Conservation (phyloP, 2,113 vertebrate species). For the Crypturellus undulatus region DNA sequence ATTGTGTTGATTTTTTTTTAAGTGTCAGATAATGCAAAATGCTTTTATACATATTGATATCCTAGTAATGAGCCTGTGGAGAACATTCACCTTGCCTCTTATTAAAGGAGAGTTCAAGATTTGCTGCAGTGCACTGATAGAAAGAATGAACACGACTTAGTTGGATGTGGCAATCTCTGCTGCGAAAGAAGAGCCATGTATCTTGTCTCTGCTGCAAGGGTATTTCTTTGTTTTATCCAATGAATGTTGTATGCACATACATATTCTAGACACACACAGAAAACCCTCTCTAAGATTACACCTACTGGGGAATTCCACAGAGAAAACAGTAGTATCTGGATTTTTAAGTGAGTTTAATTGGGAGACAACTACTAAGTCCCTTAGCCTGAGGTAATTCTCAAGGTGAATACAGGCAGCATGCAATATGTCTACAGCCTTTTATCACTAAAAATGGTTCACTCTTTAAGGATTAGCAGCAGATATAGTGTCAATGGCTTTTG, state of each 20-base stretch:
- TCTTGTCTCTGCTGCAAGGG: not conserved
- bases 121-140: not conserved
- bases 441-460: not conserved
- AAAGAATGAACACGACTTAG: not conserved
- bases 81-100: not conserved
- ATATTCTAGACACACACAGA: not conserved
- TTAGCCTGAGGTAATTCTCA: not conserved
- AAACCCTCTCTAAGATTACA: not conserved
- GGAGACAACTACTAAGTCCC: not conserved
- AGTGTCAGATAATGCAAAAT: not conserved
- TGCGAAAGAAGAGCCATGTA: not conserved
- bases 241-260: not conserved
- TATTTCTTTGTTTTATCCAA: not conserved
- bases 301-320: not conserved
- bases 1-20: not conserved
- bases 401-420: not conserved
- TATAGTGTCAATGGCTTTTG: rapidly evolving
- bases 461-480: not conserved
- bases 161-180: not conserved
- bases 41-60: not conserved
- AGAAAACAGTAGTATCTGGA: not conserved
- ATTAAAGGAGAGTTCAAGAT: not conserved
- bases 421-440: not conserved
- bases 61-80: not conserved
- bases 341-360: not conserved